Evolutionary conservation across 2,888 invertebrate species (phyloP), one percentile per base, ranked within the genome.

Genomic region (Tinea trinotella): DNA sequence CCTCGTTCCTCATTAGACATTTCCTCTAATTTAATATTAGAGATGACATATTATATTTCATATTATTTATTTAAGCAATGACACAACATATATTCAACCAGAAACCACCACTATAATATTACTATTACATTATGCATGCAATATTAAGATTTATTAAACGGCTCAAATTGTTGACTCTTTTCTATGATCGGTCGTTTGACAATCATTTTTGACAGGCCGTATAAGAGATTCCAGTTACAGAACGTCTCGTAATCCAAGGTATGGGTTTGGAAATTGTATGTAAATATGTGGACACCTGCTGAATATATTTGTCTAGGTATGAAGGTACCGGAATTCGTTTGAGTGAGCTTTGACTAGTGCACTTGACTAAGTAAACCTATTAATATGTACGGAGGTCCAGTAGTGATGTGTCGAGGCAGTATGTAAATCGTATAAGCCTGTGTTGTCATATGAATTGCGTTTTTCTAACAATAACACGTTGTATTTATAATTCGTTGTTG

Each of bases 271-370:
- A 83, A 84, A 83, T 81, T 80, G 80, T 84, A 84, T 85, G 83
- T 82, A 77, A 84, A 85, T 84, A 77, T 60, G 70, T 68, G 74
- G 76, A 81, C 84, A 85, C 83, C 83, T 84, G 84, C 80, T 76
- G 84, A 78, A 84, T 84, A 82, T 74, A 78, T 81, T 83, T 78
- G 75, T 74, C 10, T 35, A 49, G 53, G 10, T 53, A 13, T 17
- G 9, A 9, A 46, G 35, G 49, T 53, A 52, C 56, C n/a, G 17
- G 46, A 17, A 36, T 17, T 46, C 22, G 19, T 24, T 40, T 40
- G 24, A 70, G 79, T 72, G 74, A 70, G 72, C 70, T 75, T 71
- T 68, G 68, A 68, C 67, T 70, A 76, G 76, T 74, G 76, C 74
- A 73, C 76, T 76, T 71, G 73, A 66, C 74, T 77, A 74, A 73